Base-by-base conservation (phyloP, 1,140 invertebrate species). In the Andrena cerasifolii region DNA sequence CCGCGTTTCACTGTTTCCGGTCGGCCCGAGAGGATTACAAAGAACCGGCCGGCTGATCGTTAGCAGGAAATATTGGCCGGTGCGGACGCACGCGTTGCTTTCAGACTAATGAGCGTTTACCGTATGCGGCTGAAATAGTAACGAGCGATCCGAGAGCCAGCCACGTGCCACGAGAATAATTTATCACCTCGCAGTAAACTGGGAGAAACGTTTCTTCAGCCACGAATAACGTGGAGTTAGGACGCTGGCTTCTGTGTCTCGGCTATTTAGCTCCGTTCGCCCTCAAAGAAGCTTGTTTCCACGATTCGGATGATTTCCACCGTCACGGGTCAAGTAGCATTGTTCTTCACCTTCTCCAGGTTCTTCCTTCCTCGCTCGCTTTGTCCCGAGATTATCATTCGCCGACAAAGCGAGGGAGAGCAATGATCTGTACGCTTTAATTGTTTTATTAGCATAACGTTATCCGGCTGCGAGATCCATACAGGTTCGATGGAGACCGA, bases 121-220 rank as follows among this genome's bases (percentile, higher is more conserved):
- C 65, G 31, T 71, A 77, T 45, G 28, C 49, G 53, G 76, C 36
- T 45, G 53, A 68, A 82, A 78, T 61, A 33, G 33, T 83, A 84
- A 84, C 43, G 65, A 84, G 80, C 53, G 33, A 33, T 65, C 43
- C 56, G 16, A 66, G 56, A 61, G 63, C 31, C 21, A 16, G 68
- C 61, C 80, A 70, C 80, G 70, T 65, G 80, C 77, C 66, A 56
- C 21, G 10, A n/a, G 40, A 51, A 74, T 79, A 61, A 83, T 83
- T 83, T 79, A 76, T 79, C 66, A 66, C 54, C 47, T 0, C 8
- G 58, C 61, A 24, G 49, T 75, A 75, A 70, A 79, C 74, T 40
- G 59, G 16, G 14, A 59, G 75, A 59, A 40, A 68, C 79, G 3
- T 10, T 24, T 43, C 14, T 4, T 58, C 54, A 31, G 24, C 18